These are phyloP conservation scores for Geophilus truncorum DNA, from an alignment of 2,888 invertebrate genomes.

Conservation along the genomic window DNA sequence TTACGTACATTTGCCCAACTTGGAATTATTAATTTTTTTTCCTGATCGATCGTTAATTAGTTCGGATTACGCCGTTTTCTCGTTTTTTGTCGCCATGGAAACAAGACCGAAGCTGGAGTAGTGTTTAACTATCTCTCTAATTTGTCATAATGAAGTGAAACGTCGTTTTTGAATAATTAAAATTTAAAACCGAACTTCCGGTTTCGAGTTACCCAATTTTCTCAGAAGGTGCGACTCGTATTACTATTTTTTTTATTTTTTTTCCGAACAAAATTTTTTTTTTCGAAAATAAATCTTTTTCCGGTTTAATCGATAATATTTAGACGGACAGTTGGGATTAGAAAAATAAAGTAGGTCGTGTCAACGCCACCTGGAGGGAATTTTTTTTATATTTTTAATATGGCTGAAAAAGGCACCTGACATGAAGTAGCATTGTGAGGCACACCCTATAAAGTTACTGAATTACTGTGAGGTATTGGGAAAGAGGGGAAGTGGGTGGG, in stretches of 20 bases:
- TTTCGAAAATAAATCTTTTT: no score
- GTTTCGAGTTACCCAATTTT: neutral
- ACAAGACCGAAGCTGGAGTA: neutral
- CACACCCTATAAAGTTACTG: slow-evolving; percentile 16
- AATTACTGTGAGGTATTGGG: neutral
- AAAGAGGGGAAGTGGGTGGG: neutral
- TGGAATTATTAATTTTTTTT: neutral
- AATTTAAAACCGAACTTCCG: neutral
- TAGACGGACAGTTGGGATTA: neutral
- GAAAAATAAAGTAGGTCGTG: slow-evolving; percentile 8
- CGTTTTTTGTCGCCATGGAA: neutral
- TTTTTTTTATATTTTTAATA: neutral
- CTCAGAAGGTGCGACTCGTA: neutral
- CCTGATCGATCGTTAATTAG: neutral
- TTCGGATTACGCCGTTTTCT: neutral
- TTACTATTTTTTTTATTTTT: neutral
- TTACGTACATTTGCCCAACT: no score
- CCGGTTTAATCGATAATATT: neutral
- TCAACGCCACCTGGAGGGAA: neutral
- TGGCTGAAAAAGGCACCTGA: neutral
- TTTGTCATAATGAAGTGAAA: neutral
- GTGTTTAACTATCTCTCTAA: neutral
- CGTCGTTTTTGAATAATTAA: neutral
- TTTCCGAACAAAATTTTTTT: neutral
- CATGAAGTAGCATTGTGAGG: neutral